Conservation (phyloP, 2,888 invertebrate genomes). For the Mesoligia furuncula region DNA sequence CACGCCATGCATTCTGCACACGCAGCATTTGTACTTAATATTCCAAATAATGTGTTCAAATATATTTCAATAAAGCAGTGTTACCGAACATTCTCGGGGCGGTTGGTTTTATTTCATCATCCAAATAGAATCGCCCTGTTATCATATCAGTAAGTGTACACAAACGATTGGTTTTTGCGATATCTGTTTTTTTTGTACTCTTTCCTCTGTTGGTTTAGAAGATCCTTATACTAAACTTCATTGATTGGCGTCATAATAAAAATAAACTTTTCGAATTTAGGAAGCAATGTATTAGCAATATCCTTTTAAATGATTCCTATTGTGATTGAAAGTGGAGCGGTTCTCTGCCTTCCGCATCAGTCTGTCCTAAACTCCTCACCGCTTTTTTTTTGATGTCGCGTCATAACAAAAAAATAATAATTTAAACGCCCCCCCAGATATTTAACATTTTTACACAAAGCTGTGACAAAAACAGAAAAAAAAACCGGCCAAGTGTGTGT, state of each 20-base stretch:
- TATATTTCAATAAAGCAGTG: background rate
- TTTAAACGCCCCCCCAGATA: conserved; percentile 18
- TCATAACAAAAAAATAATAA: conserved; percentile 19
- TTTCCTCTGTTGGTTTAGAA: background rate
- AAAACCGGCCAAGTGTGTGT: background rate
- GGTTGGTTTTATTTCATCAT: background rate
- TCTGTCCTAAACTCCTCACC: too few relatives aligned
- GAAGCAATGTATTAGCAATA: background rate
- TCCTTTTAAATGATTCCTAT: background rate
- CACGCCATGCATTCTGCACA: background rate
- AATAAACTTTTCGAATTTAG: background rate
- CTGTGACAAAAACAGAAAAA: conserved; percentile 61
- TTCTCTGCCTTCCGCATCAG: background rate
- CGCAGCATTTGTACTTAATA: background rate
- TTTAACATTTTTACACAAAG: conserved; percentile 37
- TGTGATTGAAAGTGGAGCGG: background rate
- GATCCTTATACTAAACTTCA: too few relatives aligned
- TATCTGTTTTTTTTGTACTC: background rate
- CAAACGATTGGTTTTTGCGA: background rate
- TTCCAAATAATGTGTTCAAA: background rate
- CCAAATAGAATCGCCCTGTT: background rate
- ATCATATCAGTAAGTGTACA: too few relatives aligned
- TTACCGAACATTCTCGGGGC: background rate
- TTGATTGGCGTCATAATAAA: background rate
- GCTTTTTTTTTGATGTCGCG: background rate